phyloP scores from a whole-genome alignment of 2,113 vertebrate species.

The Chloropsis hardwickii region DNA sequence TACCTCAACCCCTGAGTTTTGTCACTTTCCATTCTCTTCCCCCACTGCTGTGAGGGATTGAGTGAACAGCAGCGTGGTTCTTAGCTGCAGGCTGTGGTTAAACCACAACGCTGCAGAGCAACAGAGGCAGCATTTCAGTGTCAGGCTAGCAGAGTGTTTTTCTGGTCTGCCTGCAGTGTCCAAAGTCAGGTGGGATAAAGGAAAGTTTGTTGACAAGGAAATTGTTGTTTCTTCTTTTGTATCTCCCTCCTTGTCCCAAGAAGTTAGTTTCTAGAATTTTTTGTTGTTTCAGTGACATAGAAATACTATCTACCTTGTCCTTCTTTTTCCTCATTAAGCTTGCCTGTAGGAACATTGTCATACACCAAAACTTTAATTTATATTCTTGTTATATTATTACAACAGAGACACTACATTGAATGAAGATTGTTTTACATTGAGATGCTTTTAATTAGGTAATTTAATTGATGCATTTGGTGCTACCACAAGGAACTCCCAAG shows the following conservation, averaged over 20 bases:
- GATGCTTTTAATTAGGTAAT: neutral
- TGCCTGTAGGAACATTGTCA: neutral
- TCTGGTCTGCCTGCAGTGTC: neutral
- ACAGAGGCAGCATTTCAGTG: neutral
- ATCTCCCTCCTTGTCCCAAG: neutral
- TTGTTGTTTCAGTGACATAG: neutral
- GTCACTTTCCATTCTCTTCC: neutral
- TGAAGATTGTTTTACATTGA: neutral
- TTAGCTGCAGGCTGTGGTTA: neutral
- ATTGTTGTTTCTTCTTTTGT: neutral
- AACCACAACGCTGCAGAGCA: neutral
- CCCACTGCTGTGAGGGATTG: neutral
- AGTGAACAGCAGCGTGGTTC: neutral
- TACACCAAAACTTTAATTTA: neutral
- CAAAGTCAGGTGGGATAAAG: neutral
- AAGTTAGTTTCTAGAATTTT: neutral
- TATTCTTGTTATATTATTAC: neutral
- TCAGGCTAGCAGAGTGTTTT: neutral
- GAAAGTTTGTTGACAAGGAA: neutral
- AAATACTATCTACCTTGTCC: neutral
- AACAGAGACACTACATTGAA: neutral
- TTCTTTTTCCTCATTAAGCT: neutral
- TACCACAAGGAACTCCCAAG: neutral
- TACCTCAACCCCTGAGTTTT: neutral
- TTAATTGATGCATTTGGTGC: neutral